These are phyloP conservation scores for Calidris pygmaea DNA, from an alignment of 2,113 vertebrate species.

Conservation along the genomic window DNA sequence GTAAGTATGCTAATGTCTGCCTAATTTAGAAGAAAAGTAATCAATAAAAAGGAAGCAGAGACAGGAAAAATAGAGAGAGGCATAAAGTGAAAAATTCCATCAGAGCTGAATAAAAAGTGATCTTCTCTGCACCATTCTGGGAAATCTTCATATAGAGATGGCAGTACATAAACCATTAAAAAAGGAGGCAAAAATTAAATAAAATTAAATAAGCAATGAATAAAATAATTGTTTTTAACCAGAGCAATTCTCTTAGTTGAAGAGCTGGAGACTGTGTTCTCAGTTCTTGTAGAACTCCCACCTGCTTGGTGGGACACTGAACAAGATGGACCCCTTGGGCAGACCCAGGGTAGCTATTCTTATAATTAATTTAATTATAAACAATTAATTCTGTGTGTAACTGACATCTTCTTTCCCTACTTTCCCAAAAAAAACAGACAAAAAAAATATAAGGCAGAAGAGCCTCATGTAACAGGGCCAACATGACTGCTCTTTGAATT, in stretches of 20 bases:
- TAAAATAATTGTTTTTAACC: background rate
- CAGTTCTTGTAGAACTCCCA: background rate
- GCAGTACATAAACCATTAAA: background rate
- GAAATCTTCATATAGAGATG: background rate
- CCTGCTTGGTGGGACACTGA: background rate
- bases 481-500: background rate
- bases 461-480: background rate
- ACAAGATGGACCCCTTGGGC: background rate
- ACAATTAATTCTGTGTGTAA: background rate
- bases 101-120: background rate
- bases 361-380: background rate
- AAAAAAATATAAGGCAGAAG: background rate
- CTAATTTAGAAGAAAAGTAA: conserved; percentile 21
- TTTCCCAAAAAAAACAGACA: background rate
- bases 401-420: background rate
- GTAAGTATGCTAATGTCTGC: background rate
- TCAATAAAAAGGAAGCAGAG: background rate
- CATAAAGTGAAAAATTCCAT: background rate
- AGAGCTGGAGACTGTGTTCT: background rate
- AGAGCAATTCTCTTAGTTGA: background rate
- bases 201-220: background rate
- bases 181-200: background rate
- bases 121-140: background rate
- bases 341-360: background rate
- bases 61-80: background rate